These are phyloP conservation scores for Orthosia gothica DNA, from an alignment of 2,888 invertebrate genomes.

Conservation along the genomic window DNA sequence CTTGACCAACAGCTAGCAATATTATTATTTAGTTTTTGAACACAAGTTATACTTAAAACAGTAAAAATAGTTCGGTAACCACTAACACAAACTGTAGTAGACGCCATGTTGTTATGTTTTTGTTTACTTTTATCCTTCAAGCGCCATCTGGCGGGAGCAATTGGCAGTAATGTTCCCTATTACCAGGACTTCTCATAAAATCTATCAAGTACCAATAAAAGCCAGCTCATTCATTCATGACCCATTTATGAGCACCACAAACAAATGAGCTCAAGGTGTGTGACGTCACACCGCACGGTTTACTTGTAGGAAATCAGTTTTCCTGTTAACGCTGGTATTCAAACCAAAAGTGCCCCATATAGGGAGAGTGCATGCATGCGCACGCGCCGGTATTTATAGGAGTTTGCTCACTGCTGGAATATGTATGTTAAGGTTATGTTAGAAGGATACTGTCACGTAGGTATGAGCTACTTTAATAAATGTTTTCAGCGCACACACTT, in stretches of 20 bases:
- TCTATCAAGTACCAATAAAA: conserved; percentile 9
- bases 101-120: too few species aligned
- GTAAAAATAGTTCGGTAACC: too few species aligned
- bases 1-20: too few species aligned
- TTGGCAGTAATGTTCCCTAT: too few species aligned
- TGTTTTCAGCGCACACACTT: background rate
- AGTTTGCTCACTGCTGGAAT: conserved; percentile 14
- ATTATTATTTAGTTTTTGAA: too few species aligned
- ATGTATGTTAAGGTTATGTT: background rate
- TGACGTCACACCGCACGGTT: conserved; percentile 32
- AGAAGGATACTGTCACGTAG: background rate
- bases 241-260: conserved; percentile 25
- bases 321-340: conserved; percentile 57
- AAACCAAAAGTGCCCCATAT: conserved; percentile 49
- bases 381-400: conserved; percentile 9
- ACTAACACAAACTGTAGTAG: too few species aligned
- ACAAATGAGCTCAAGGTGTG: conserved; percentile 54
- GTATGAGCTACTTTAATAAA: background rate
- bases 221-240: conserved; percentile 11
- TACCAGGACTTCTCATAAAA: background rate
- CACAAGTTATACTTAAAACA: too few species aligned
- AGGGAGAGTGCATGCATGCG: conserved; percentile 15
- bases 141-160: too few species aligned
- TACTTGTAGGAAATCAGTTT: conserved; percentile 51
- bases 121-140: too few species aligned